Evolutionary conservation across 2,113 vertebrate species (phyloP).

Genomic region (Oenanthe melanoleuca): DNA sequence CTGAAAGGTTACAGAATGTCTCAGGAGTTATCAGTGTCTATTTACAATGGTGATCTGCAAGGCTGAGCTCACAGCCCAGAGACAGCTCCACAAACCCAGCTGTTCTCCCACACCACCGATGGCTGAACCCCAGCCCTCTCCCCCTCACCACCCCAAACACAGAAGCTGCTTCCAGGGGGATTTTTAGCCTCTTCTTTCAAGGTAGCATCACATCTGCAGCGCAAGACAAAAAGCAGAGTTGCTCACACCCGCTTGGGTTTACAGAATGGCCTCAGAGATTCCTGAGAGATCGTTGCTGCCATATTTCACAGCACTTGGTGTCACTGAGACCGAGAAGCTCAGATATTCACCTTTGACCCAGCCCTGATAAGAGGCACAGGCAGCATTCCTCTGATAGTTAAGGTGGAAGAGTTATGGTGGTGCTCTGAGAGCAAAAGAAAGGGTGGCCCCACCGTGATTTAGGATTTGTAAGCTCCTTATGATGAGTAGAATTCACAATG

Average conservation of each 20-base stretch:
- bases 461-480: constrained; percentile 56
- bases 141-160: not conserved
- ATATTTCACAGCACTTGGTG: constrained; percentile 61
- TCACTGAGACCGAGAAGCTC: constrained; percentile 3
- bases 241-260: not conserved
- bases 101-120: not conserved
- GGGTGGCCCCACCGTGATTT: constrained; percentile 39
- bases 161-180: not conserved
- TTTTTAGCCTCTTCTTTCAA: not conserved
- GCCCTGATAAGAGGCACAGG: constrained; percentile 44
- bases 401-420: constrained; percentile 52
- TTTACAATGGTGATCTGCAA: constrained; percentile 24
- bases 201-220: not conserved
- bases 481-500: constrained; percentile 60
- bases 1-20: constrained; percentile 26
- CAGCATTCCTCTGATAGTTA: constrained; percentile 64
- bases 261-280: not conserved
- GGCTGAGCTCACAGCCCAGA: not conserved
- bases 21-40: constrained; percentile 7
- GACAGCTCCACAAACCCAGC: not conserved
- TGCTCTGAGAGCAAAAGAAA: constrained; percentile 22
- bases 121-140: not conserved
- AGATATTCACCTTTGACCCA: constrained; percentile 54
- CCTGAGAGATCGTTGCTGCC: not conserved
- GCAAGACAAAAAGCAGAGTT: constrained; percentile 23